Evolutionary conservation across 2,797 vertebrate species (phyloP).

Genomic region (Sebastes iracundus): DNA sequence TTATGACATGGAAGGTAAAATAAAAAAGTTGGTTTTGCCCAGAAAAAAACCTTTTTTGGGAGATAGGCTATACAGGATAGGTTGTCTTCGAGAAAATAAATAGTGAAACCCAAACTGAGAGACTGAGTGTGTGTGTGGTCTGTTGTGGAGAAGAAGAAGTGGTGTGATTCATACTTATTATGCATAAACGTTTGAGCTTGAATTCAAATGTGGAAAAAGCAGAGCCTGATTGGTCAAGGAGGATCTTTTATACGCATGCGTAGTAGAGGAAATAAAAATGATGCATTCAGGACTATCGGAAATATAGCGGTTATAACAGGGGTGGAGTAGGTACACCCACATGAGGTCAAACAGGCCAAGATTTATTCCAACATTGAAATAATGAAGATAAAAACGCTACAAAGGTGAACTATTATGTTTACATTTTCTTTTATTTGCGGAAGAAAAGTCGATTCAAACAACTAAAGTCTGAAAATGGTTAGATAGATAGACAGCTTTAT

Average conservation of each 20-base stretch:
- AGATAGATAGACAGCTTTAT: too few relatives aligned
- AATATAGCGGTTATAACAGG: rapidly evolving
- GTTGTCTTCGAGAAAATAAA: constrained; percentile 99
- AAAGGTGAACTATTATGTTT: not conserved
- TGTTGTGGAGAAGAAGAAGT: constrained; percentile 33
- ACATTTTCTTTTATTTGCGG: rapidly evolving
- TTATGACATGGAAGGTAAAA: constrained; percentile 85
- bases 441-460: rapidly evolving
- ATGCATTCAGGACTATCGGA: not conserved
- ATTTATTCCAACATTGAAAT: not conserved
- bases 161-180: not conserved
- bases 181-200: not conserved
- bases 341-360: rapidly evolving
- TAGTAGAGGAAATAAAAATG: not conserved
- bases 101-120: constrained; percentile 88
- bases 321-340: too few relatives aligned
- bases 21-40: constrained; percentile 88
- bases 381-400: too few relatives aligned
- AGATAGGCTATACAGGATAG: constrained; percentile 90
- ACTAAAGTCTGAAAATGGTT: not conserved
- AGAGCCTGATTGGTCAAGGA: constrained; percentile 51
- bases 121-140: constrained; percentile 59
- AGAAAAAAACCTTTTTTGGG: constrained; percentile 78
- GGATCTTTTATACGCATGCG: constrained; percentile 56
- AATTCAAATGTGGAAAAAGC: constrained; percentile 43